A percentile compares a stretch with the other conserved stretches of the same genome.
These are phyloP conservation scores for Thelaira solivaga DNA, from an alignment of 2,888 invertebrate species.

Conservation along the genomic window DNA sequence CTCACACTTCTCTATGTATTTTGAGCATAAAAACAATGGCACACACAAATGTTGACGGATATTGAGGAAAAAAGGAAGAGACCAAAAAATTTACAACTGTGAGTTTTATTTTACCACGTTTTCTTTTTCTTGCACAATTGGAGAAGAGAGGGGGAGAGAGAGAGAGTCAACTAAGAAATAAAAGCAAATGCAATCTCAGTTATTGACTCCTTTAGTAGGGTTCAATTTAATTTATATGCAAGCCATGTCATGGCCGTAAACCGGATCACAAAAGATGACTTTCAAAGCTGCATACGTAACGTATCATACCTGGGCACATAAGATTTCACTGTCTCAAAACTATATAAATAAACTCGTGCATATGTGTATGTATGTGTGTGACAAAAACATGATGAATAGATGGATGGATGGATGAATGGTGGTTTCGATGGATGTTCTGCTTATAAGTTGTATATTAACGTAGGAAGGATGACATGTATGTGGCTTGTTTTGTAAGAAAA, in stretches of 20 bases:
- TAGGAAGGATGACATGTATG: constrained; percentile 30
- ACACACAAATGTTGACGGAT: too few relatives aligned
- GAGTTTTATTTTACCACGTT: too few relatives aligned
- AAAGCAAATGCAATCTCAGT: constrained; percentile 41
- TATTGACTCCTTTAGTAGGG: constrained; percentile 53
- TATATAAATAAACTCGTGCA: neutral
- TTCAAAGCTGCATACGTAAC: constrained; percentile 21
- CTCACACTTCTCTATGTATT: too few relatives aligned
- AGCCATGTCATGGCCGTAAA: constrained; percentile 74
- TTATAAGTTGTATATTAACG: constrained; percentile 23
- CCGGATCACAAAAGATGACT: constrained; percentile 55
- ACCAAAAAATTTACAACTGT: too few relatives aligned
- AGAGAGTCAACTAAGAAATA: constrained; percentile 32
- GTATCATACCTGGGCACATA: neutral
- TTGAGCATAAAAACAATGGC: too few relatives aligned
- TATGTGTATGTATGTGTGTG: neutral
- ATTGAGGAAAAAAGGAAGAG: too few relatives aligned
- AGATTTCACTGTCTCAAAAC: neutral
- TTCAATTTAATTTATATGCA: constrained; percentile 71
- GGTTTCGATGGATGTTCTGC: constrained; percentile 1
- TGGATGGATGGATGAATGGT: constrained; percentile 38
- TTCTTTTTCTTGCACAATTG: too few relatives aligned
- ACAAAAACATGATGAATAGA: neutral
- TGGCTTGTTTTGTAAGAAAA: constrained; percentile 1
- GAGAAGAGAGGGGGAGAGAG: neutral